phyloP scores from a whole-genome alignment of 2,797 vertebrate species.

The Columba guinea region DNA sequence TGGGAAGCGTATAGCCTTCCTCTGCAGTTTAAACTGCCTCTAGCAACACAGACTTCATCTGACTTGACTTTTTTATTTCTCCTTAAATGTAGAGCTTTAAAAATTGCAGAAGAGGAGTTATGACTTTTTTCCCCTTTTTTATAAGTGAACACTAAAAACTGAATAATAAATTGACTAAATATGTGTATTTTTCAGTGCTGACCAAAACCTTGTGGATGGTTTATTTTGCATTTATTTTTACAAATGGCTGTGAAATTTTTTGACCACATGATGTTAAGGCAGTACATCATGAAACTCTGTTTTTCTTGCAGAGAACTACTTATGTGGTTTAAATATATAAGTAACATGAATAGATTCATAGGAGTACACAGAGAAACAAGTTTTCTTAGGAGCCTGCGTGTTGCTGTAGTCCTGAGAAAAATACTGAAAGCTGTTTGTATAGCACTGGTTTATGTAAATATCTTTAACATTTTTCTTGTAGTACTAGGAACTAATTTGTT shows the following conservation, averaged over 20 bases:
- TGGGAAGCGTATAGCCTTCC: not conserved
- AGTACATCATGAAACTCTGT: conserved; percentile 31
- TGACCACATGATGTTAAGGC: conserved; percentile 4
- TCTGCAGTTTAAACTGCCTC: not conserved
- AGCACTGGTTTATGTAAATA: not conserved
- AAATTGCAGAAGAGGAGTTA: not conserved
- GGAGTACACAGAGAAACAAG: not conserved
- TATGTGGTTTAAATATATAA: conserved; percentile 47
- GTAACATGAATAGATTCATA: conserved; percentile 11
- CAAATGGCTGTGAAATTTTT: not conserved
- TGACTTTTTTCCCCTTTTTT: not conserved
- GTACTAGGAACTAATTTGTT: not conserved
- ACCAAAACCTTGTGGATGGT: not conserved
- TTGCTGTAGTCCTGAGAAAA: not conserved
- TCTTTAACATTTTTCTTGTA: not conserved
- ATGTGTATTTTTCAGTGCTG: not conserved
- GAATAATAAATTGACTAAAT: not conserved
- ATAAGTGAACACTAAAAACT: not conserved
- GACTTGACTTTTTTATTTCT: not conserved
- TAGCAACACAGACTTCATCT: not conserved
- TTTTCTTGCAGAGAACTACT: conserved; percentile 52
- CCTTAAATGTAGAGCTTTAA: not conserved
- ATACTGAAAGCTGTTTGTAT: not conserved
- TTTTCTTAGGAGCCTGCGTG: not conserved
- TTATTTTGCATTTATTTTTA: conserved; percentile 29